Evolutionary conservation across 1,140 invertebrate species (phyloP), one percentile per base, ranked within the genome.

Genomic region (Coenobita brevimanus): DNA sequence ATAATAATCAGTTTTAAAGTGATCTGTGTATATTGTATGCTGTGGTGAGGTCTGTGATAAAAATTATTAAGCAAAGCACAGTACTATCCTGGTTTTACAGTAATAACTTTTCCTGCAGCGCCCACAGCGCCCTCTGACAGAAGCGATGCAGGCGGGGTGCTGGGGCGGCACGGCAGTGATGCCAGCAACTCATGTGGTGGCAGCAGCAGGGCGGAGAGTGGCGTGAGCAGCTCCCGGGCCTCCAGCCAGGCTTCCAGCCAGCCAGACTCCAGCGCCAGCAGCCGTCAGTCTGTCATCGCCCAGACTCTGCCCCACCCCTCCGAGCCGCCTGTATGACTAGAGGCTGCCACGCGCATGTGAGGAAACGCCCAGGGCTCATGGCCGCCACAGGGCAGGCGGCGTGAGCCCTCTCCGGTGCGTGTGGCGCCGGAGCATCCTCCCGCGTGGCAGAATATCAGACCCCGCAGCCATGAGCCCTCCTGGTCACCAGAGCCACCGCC

Each of bases 271-370:
- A 90, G 87, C 33, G 88, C 82, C 69, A 87, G 82, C 69, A 90
- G 89, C 82, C 67, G 89, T 13, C 89, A 89, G 64, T 87, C 82
- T 62, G 89, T 90, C 8, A 90, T 90, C 62, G 87, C 88, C 50
- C 89, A 90, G 78, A 83, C 79, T 41, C 83, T 90, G 46, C 89
- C 89, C n/a, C 87, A 89, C 30, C 89, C 88, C 62, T 81, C 86
- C 50, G 89, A 89, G 30, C 89, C 89, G 46, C 89, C 89, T 50
- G 89, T 90, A 90, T 90, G 89, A 90, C 89, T 90, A 90, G 89
- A 90, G 86, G 87, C 89, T 80, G 81, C 88, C 83, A 89, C 87
- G 76, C 88, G 89, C 36, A 89, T 90, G 89, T 90, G 89, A 90
- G 89, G 89, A 86, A 87, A 90, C 89, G 89, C 89, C 85, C 87